Percentiles rank a stretch among this genome's conserved stretches.
Conservation (phyloP, 2,888 invertebrate genomes). For the Patella ulyssiponensis region DNA sequence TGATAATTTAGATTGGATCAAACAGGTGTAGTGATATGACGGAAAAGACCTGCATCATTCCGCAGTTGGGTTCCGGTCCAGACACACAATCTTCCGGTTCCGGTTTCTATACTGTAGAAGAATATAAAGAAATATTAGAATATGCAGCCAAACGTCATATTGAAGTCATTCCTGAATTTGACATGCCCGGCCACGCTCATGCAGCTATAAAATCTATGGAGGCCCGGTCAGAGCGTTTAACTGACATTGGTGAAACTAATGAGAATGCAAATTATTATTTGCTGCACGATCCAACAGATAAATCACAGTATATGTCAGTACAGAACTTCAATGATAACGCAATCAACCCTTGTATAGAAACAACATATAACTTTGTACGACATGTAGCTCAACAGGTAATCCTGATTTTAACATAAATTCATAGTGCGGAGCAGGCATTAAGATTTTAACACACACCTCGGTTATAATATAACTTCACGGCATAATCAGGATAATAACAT, state of each 20-base stretch:
- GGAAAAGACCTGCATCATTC: conserved; percentile 50
- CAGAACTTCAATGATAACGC: conserved; percentile 53
- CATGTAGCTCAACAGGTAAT: conserved; percentile 11
- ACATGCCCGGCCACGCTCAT: conserved; percentile 60
- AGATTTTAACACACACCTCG: too few species aligned
- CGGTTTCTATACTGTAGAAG: conserved; percentile 48
- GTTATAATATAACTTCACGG: too few species aligned
- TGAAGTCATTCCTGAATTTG: conserved; percentile 65
- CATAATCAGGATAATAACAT: too few species aligned
- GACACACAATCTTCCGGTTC: conserved; percentile 43
- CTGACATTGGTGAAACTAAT: conserved; percentile 17
- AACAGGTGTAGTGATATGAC: conserved; percentile 51
- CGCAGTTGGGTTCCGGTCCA: conserved; percentile 60
- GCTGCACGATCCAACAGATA: conserved; percentile 40
- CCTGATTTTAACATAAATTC: too few species aligned
- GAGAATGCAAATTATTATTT: conserved; percentile 33
- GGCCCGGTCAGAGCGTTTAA: conserved; percentile 26
- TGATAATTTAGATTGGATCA: conserved; percentile 43
- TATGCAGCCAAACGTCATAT: conserved; percentile 53
- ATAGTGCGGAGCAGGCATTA: too few species aligned
- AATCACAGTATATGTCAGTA: conserved; percentile 36
- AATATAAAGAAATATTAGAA: conserved; percentile 54
- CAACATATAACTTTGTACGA: conserved; percentile 44
- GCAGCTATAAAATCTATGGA: conserved; percentile 62
- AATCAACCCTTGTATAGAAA: conserved; percentile 52